Evolutionary conservation across 2,113 vertebrate species (phyloP), one percentile per base, ranked within the genome.

Genomic region (Aspiorhynchus laticeps): DNA sequence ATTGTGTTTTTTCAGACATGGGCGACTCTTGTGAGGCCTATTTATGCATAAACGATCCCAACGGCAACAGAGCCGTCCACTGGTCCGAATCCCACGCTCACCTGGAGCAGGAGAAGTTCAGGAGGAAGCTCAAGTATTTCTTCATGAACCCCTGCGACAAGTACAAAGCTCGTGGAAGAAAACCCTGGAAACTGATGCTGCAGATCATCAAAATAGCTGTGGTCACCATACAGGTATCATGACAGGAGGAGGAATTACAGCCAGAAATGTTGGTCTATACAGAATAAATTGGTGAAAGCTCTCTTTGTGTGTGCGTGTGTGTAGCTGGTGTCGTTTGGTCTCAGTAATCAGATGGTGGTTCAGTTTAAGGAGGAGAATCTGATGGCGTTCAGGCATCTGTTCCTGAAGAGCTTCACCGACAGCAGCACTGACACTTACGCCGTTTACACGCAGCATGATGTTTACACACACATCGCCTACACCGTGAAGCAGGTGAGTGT

Each of bases 131-230:
- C 82, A 99, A 98, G 85, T 98, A 97, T 92, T 99, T 97, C 91
- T 99, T 99, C 90, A 99, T 98, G 97, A 98, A 97, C 87, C 97
- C 98, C 0, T 99, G 97, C 87, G 97, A 99, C 88, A 99, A 99
- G 90, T 98, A 97, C 91, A 95, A 92, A 93, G 97, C 98, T 33
- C 94, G 97, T 1, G 95, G 97, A 5, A 96, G 97, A 85, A 99
- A 98, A 85, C 97, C 98, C 0, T 99, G 98, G 98, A 99, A 99
- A 89, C 96, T 99, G 82, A 95, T 94, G 78, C 93, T 98, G 88
- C 98, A 99, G 82, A 96, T 99, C 89, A 90, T 98, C 84, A 99
- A 98, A 94, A 98, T 99, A 75, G 95, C 91, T 0, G 95, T 97
- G 91, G 97, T 98, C 91, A 99, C 98, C 15, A 56, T 95, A 26